Evolutionary conservation across 2,888 invertebrate genomes (phyloP).

Genomic region (Dryomyza anilis): DNA sequence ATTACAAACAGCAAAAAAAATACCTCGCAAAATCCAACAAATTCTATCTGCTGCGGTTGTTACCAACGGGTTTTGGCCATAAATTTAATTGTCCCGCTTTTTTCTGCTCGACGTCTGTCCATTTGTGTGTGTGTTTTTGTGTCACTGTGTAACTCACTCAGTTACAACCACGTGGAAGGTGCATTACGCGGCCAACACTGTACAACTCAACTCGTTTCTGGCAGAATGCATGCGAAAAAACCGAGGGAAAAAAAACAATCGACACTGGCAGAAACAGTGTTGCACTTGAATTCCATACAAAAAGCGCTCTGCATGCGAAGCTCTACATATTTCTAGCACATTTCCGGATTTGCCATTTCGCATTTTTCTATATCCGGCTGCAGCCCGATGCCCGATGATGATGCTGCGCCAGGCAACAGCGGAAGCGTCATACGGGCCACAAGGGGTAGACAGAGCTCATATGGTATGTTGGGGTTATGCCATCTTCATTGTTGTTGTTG

Average conservation of each 20-base stretch:
- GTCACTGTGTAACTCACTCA: background rate
- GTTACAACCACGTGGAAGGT: conserved; percentile 4
- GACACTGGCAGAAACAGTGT: background rate
- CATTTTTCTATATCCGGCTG: conserved; percentile 19
- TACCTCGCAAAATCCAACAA: background rate
- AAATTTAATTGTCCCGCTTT: conserved; percentile 17
- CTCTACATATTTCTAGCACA: conserved; percentile 11
- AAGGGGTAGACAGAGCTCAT: background rate
- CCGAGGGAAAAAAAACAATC: background rate
- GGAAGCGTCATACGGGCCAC: background rate
- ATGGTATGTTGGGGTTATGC: too few relatives aligned
- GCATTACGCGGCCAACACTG: background rate
- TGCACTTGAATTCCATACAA: conserved; percentile 17
- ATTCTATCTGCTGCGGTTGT: conserved; percentile 23
- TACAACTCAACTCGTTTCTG: background rate
- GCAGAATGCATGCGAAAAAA: background rate
- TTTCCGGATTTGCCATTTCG: conserved; percentile 10
- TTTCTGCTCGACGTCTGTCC: background rate
- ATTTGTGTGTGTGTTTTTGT: background rate
- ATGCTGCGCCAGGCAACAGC: background rate
- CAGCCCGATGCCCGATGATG: background rate
- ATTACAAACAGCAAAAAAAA: background rate
- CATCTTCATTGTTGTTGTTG: too few relatives aligned
- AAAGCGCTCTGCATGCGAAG: background rate
- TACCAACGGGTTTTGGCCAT: conserved; percentile 17